Evolutionary conservation across 2,113 vertebrate species (phyloP), one percentile per base, ranked within the genome.

Genomic region (Hassar affinis): DNA sequence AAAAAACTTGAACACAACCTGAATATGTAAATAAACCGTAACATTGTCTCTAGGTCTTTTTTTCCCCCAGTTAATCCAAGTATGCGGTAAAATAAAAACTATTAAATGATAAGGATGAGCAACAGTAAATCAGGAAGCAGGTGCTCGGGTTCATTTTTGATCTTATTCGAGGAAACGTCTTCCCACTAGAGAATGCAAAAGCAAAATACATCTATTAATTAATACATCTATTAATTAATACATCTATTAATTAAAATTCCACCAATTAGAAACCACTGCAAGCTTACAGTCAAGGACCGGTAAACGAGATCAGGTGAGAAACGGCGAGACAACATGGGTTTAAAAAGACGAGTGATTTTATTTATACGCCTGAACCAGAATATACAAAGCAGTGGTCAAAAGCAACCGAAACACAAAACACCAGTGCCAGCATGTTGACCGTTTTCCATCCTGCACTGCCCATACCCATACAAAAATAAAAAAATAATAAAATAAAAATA

Each of bases 321-420:
- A 74, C 20, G 78, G 30, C 0, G 33, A 79, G 8, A 33, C 52
- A 25, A 87, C 84, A 84, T 68, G 59, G 25, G 52, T 88, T 82
- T 94, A 94, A 95, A 95, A 95, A 95, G 93, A 94, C 92, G 88
- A 90, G 84, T 86, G 88, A 88, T 94, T 95, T 95, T 92, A 95
- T 95, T 95, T 90, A 93, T 95, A 91, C 88, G 89, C 89, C 89
- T 90, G 87, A 92, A 93, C 95, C 94, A 95, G 94, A 96, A 95
- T 95, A 95, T 96, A 96, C 95, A 96, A 95, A 95, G 94, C 94
- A 95, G 93, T 95, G 94, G 94, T 94, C 92, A 93, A 86, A 92
- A 91, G 92, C 93, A 94, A 94, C 92, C 91, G 86, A 90, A 93
- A 92, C 90, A 91, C 90, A 91, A 91, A 85, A 88, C 87, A 85